phyloP scores from a whole-genome alignment of 2,888 invertebrate genomes.

The Operophtera brumata region DNA sequence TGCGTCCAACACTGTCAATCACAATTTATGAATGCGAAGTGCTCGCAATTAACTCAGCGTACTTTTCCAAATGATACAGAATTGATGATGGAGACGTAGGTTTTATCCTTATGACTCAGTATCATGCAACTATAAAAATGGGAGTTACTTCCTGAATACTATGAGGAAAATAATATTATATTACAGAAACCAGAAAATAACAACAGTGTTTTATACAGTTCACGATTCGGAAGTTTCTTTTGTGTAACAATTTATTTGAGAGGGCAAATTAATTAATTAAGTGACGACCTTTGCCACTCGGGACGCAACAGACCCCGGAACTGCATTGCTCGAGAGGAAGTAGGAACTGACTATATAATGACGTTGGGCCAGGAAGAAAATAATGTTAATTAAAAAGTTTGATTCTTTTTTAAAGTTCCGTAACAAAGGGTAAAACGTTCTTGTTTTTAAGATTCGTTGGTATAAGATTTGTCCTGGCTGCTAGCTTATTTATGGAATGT shows the following conservation, averaged over 20 bases:
- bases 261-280: slow-evolving; percentile 28
- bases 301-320: slow-evolving; percentile 26
- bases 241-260: slow-evolving; percentile 18
- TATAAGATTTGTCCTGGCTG: too few relatives aligned
- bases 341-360: slow-evolving; percentile 28
- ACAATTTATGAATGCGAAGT: slow-evolving; percentile 45
- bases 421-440: too few relatives aligned
- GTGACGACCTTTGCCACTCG: slow-evolving; percentile 27
- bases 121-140: slow-evolving; percentile 10
- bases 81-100: slow-evolving; percentile 10
- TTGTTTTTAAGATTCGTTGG: too few relatives aligned
- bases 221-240: background rate
- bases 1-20: slow-evolving; percentile 48
- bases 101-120: slow-evolving; percentile 23
- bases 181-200: background rate
- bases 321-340: slow-evolving; percentile 23
- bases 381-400: background rate
- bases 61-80: slow-evolving; percentile 43
- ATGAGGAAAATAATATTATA: background rate
- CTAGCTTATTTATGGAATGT: too few relatives aligned
- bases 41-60: slow-evolving; percentile 43
- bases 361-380: slow-evolving; percentile 17
- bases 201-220: too few relatives aligned
- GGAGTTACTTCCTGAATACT: background rate
- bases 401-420: too few relatives aligned